These are phyloP conservation scores for Clostera curtula DNA, from an alignment of 2,888 invertebrate species.

Conservation along the genomic window DNA sequence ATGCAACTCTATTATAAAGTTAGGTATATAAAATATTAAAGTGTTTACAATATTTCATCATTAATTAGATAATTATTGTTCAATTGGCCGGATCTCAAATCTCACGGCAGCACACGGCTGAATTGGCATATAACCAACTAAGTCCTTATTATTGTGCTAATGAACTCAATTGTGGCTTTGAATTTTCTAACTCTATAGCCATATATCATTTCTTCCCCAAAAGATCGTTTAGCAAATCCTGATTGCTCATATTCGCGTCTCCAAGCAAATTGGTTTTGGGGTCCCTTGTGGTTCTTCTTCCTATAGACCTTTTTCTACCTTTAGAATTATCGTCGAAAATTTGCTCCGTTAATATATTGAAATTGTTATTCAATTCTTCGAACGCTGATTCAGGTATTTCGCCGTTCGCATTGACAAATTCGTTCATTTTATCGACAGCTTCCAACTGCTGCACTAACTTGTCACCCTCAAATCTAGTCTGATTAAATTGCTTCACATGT, in stretches of 20 bases:
- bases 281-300: slow-evolving; percentile 38
- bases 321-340: slow-evolving; percentile 36
- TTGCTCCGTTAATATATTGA: slow-evolving; percentile 53
- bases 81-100: too few species aligned
- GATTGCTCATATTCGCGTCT: slow-evolving; percentile 55
- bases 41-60: too few species aligned
- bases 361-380: slow-evolving; percentile 57
- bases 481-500: slow-evolving; percentile 65
- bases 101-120: too few species aligned
- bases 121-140: too few species aligned
- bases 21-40: too few species aligned
- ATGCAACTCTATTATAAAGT: too few species aligned
- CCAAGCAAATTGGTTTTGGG: slow-evolving; percentile 41
- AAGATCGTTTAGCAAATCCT: slow-evolving; percentile 58
- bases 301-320: slow-evolving; percentile 45
- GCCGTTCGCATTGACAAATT: slow-evolving; percentile 47
- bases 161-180: slow-evolving; percentile 2
- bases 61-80: too few species aligned
- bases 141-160: too few species aligned
- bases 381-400: slow-evolving; percentile 49
- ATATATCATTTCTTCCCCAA: slow-evolving; percentile 61
- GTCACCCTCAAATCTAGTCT: slow-evolving; percentile 60
- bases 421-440: slow-evolving; percentile 67
- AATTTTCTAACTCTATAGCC: slow-evolving; percentile 7
- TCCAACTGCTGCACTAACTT: slow-evolving; percentile 64